Conservation (phyloP, 2,888 invertebrate species). For the Tethea ocularis region DNA sequence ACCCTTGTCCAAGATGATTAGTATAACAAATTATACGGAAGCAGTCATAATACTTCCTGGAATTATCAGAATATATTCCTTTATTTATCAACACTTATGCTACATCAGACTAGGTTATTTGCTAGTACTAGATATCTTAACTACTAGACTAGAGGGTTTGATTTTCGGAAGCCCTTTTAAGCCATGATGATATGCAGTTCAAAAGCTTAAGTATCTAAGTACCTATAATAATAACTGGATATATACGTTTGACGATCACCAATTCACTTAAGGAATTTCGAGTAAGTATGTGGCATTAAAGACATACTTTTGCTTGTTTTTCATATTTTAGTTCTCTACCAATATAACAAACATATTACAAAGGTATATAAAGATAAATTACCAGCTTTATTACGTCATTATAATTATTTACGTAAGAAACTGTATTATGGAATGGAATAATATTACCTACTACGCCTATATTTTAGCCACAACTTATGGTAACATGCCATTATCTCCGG, state of each 20-base stretch:
- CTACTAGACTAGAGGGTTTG: too few species aligned
- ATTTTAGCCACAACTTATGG: conserved; percentile 16
- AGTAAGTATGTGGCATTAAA: too few species aligned
- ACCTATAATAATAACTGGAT: too few species aligned
- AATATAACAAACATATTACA: too few species aligned
- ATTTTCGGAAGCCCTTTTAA: background rate
- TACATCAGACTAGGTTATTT: background rate
- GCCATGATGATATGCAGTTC: background rate
- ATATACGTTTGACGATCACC: too few species aligned
- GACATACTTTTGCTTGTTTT: too few species aligned
- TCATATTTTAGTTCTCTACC: too few species aligned
- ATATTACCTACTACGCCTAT: background rate
- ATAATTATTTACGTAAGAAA: background rate
- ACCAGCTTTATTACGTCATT: too few species aligned
- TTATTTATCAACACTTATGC: background rate
- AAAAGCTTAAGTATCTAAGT: too few species aligned
- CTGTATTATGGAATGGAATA: background rate
- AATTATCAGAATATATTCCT: background rate
- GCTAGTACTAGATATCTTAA: too few species aligned
- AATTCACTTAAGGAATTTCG: too few species aligned
- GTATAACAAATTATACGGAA: conserved; percentile 51
- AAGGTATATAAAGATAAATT: too few species aligned
- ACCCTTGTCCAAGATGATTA: conserved; percentile 53
- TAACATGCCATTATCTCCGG: conserved; percentile 3
- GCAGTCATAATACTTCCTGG: background rate